Conservation (phyloP, 2,888 invertebrate genomes). For the Andrena hattorfiana region DNA sequence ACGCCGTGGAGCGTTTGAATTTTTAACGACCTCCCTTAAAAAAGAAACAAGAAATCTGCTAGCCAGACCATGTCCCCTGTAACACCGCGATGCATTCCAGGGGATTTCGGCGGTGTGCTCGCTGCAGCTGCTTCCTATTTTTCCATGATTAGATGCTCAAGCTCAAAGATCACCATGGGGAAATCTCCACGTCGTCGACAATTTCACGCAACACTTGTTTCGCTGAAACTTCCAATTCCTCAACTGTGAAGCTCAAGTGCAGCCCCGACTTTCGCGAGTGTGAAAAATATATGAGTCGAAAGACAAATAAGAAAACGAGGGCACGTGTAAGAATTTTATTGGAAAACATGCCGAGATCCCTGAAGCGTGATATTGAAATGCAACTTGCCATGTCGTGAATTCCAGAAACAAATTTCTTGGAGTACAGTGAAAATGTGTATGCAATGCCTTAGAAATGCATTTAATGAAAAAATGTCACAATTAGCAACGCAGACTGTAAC, state of each 20-base stretch:
- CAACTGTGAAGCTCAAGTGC: not conserved
- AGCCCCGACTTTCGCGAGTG: not conserved
- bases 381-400: too few species aligned
- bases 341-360: too few species aligned
- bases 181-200: constrained; percentile 35
- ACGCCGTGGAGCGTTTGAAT: constrained; percentile 43
- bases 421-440: too few species aligned
- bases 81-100: constrained; percentile 19
- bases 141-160: constrained; percentile 32
- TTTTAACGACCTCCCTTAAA: constrained; percentile 50
- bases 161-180: constrained; percentile 35
- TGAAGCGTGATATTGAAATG: too few species aligned
- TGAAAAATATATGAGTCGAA: not conserved
- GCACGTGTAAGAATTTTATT: too few species aligned
- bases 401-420: too few species aligned
- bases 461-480: too few species aligned
- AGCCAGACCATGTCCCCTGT: constrained; percentile 38
- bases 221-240: not conserved
- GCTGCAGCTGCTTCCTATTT: constrained; percentile 15
- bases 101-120: constrained; percentile 18
- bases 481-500: too few species aligned
- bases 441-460: too few species aligned
- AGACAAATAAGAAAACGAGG: too few species aligned
- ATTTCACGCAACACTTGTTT: constrained; percentile 31
- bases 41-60: constrained; percentile 11